Evolutionary conservation across 1,140 invertebrate species (phyloP), one percentile per base, ranked within the genome.

Genomic region (Geopemphigus sp.): DNA sequence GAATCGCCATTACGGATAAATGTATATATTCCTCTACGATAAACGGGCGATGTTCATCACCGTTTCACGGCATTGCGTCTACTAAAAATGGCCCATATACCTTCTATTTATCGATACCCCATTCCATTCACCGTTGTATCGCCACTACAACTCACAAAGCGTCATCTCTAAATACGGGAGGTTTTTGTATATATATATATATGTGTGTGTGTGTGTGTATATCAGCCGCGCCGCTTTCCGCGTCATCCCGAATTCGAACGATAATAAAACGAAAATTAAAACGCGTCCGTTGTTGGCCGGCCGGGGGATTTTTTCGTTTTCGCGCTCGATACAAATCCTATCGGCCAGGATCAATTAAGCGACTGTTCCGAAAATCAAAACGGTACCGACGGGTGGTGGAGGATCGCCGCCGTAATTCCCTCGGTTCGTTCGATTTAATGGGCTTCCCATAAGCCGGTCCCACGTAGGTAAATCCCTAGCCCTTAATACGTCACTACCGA

Each of bases 261-360:
- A 68, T 26, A 68, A 50, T 50, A 50, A 68, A 50, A 47, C 22
- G 22, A 68, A 68, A 68, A 68, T 68, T 68, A 47, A 68, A 68
- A 50, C 63, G 11, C 63, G 39, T 66, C 22, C 66, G 50, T 50
- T 68, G 50, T n/a, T 68, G n/a, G n/a, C n/a, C n/a, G n/a, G n/a
- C n/a, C n/a, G n/a, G 14, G 22, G 32, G 32, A 45, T 64, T 64
- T 68, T 68, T 68, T 68, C 50, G 15, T n/a, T 26, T 68, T 24
- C 15, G 50, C 15, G 50, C 22, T 68, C 50, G 45, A 39, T 50
- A 26, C 26, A 68, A 68, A 68, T 68, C 66, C 66, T 17, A 17
- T 47, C 45, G 45, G 24, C 66, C 66, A 50, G 45, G 24, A 76
- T 76, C 26, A 76, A 76, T 76, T 76, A 76, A n/a, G 73, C 45